Evolutionary conservation across 2,888 invertebrate genomes (phyloP), one percentile per base, ranked within the genome.

Genomic region (Caenorhabditis doughertyi): DNA sequence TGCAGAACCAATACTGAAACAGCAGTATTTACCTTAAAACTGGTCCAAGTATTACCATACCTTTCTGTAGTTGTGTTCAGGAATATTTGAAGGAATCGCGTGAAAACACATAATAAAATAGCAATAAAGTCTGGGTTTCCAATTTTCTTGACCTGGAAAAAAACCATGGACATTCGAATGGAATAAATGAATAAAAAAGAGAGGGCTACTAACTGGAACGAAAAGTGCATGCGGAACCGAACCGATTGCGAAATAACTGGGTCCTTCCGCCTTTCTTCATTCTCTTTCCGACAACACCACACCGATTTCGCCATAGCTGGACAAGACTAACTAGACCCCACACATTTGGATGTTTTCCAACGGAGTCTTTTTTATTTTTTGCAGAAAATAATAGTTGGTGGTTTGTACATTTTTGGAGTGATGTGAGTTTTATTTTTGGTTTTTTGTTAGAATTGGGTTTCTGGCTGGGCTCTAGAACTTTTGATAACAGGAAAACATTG

Each of bases 81-180:
- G 29, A 83, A 86, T 4, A 86, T 86, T 44, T 86, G 86, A 3
- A 68, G 64, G 70, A 83, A 86, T n/a, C 86, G 58, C 3, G 86
- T 86, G 9, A 79, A 64, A 23, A 84, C 53, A 29, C 81, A 81
- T n/a, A 84, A 55, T 21, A 79, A 55, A 18, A 86, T 21, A 2
- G 85, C 85, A 42, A 84, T 55, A 7, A 70, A 16, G 25, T 81
- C 76, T 13, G 80, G 81, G 18, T 58, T 77, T 25, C 71, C 65
- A 7, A 83, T 67, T 58, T 80, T 80, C 25, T 76, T 76, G 18
- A 27, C 18, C 76, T 76, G 60, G 56, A 39, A 39, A 13, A 67
- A 29, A 55, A 18, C n/a, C n/a, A n/a, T n/a, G n/a, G n/a, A n/a
- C n/a, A n/a, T n/a, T n/a, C n/a, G n/a, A 47, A 32, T n/a, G 18